Evolutionary conservation across 2,113 vertebrate genomes (phyloP).

Genomic region (Montifringilla adamsi): DNA sequence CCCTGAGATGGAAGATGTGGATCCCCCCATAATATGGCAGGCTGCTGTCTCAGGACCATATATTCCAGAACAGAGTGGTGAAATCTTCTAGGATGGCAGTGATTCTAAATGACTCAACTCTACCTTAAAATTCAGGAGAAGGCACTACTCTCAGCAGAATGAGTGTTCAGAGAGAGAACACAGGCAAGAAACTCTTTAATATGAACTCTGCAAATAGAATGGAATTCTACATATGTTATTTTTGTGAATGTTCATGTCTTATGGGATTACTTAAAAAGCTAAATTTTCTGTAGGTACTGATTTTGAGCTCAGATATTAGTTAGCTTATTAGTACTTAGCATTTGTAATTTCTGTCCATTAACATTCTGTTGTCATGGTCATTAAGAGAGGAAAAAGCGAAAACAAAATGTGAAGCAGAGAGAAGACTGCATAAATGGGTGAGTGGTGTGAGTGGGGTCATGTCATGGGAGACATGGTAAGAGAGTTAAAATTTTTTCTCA

Average conservation of each 20-base stretch:
- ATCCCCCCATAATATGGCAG: background rate
- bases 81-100: background rate
- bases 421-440: background rate
- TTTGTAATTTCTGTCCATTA: background rate
- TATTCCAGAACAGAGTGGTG: background rate
- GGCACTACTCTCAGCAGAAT: background rate
- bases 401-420: background rate
- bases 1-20: background rate
- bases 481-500: background rate
- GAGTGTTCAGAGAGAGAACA: background rate
- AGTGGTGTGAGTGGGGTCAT: background rate
- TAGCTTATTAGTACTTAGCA: background rate
- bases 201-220: background rate
- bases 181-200: background rate
- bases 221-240: background rate
- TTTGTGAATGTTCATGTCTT: background rate
- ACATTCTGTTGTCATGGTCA: background rate
- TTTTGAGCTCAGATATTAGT: background rate
- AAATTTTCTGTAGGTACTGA: background rate
- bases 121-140: background rate
- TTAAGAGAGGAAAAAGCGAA: background rate
- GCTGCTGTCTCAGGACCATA: accelerated
- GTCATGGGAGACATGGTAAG: background rate
- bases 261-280: background rate
- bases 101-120: background rate